Evolutionary conservation across 2,113 vertebrate species (phyloP), one percentile per base, ranked within the genome.

Genomic region (Setophaga kirtlandii): DNA sequence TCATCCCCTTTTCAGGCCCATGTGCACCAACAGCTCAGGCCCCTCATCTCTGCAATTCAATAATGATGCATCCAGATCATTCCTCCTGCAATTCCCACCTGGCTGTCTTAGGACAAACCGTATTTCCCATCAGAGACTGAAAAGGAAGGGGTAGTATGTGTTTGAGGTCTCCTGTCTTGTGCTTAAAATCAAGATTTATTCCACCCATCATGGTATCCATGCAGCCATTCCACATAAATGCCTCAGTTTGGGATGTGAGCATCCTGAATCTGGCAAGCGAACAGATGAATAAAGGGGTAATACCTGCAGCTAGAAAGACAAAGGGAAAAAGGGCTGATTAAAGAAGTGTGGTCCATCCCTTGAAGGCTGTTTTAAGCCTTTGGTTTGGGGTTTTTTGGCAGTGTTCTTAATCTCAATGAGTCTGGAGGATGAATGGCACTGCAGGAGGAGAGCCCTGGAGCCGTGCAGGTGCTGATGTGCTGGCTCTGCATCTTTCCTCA

Each of bases 361-460:
- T 41, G 59, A 83, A 88, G 88, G 33, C 12, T 86, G 33, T 12
- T 94, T 93, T 69, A 87, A 94, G 42, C n/a, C 37, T 94, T 94
- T 68, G 50, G 33, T 90, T 83, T 92, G 35, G 53, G 64, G 22
- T 27, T 49, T 76, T 89, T 78, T 90, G 53, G 46, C 74, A 69
- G 35, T 39, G n/a, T 24, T 92, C 49, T 86, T 86, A 85, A 82
- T 84, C 76, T 96, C 89, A 69, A 0, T 49, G 78, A 93, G 78
- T 82, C 56, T 22, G n/a, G 30, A 85, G 81, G 58, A 91, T 68
- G 67, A 68, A 83, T 52, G 25, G 47, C 16, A 25, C 23, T 28
- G 63, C 62, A 87, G 53, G 46, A 88, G 89, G 44, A 73, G 67
- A 73, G 69, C 42, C 78, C 79, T 21, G 71, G 42, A 88, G 71